Evolutionary conservation across 2,797 vertebrate genomes (phyloP).

Genomic region (Peromyscus attwateri): DNA sequence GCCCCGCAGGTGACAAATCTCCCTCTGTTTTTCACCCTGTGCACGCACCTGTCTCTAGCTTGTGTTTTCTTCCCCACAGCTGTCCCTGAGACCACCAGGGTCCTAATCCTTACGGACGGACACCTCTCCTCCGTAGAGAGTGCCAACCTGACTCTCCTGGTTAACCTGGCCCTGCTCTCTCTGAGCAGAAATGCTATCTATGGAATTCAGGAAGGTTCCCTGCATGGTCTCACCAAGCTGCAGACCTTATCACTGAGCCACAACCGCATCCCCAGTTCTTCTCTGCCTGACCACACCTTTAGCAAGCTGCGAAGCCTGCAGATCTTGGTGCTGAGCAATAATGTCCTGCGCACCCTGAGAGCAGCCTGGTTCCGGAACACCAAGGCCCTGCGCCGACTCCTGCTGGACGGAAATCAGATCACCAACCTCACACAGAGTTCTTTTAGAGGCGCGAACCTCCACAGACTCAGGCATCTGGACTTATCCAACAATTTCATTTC

Average conservation of each 20-base stretch:
- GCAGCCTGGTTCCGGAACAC: slow-evolving; percentile 88
- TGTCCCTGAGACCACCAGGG: slow-evolving; percentile 87
- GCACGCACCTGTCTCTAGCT: neutral
- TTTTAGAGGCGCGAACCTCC: slow-evolving; percentile 86
- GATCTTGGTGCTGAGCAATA: slow-evolving; percentile 89
- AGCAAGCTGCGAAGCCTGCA: slow-evolving; percentile 86
- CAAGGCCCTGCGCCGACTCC: slow-evolving; percentile 86
- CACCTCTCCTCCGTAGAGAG: slow-evolving; percentile 82
- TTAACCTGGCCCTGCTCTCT: slow-evolving; percentile 89
- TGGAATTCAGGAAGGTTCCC: slow-evolving; percentile 85
- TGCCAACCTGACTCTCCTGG: slow-evolving; percentile 87
- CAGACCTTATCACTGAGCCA: slow-evolving; percentile 89
- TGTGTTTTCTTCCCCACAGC: slow-evolving; percentile 82
- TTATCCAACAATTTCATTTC: slow-evolving; percentile 91
- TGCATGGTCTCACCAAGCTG: slow-evolving; percentile 87
- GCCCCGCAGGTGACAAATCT: neutral
- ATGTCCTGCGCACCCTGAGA: slow-evolving; percentile 84
- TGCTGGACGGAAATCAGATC: slow-evolving; percentile 91
- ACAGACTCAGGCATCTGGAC: slow-evolving; percentile 89
- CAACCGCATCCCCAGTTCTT: slow-evolving; percentile 88
- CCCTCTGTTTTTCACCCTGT: neutral
- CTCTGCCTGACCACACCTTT: slow-evolving; percentile 88
- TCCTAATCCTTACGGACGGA: slow-evolving; percentile 90
- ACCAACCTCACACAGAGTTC: slow-evolving; percentile 86
- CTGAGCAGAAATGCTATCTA: slow-evolving; percentile 90